Conservation (phyloP, 2,113 vertebrate species). For the Epinephelus cyanopodus region DNA sequence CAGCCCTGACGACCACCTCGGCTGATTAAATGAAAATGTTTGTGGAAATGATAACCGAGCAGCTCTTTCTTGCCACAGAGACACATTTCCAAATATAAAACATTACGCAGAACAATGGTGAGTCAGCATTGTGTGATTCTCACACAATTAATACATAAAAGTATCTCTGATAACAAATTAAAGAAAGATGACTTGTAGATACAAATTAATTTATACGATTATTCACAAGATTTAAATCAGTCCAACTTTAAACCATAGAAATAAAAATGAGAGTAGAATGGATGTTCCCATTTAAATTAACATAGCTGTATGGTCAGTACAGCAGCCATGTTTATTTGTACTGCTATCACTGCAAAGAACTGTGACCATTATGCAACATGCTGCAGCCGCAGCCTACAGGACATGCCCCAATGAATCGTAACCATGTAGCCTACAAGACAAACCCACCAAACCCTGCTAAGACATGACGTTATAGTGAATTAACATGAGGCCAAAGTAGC, state of each 20-base stretch:
- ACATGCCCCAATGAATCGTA: too few species aligned
- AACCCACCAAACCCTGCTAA: too few species aligned
- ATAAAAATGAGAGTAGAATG: too few species aligned
- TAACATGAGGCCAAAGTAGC: too few species aligned
- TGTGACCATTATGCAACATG: too few species aligned
- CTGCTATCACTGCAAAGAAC: too few species aligned
- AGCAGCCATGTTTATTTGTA: too few species aligned
- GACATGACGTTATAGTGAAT: too few species aligned
- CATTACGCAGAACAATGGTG: slow-evolving; percentile 13
- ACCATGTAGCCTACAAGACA: too few species aligned
- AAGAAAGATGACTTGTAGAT: background rate
- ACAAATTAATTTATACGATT: background rate
- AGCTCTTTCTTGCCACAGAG: background rate
- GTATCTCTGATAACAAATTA: background rate
- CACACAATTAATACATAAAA: slow-evolving; percentile 8
- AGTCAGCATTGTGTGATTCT: slow-evolving; percentile 36
- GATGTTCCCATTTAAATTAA: too few species aligned
- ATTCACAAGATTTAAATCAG: background rate
- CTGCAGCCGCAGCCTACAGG: too few species aligned
- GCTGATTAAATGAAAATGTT: slow-evolving; percentile 18
- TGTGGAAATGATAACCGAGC: slow-evolving; percentile 7
- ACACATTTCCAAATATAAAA: slow-evolving; percentile 19
- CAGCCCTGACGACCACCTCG: background rate
- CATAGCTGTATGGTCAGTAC: too few species aligned
- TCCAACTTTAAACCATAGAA: background rate